phyloP scores from a whole-genome alignment of 2,888 invertebrate species.

The Melinopterus prodromus region DNA sequence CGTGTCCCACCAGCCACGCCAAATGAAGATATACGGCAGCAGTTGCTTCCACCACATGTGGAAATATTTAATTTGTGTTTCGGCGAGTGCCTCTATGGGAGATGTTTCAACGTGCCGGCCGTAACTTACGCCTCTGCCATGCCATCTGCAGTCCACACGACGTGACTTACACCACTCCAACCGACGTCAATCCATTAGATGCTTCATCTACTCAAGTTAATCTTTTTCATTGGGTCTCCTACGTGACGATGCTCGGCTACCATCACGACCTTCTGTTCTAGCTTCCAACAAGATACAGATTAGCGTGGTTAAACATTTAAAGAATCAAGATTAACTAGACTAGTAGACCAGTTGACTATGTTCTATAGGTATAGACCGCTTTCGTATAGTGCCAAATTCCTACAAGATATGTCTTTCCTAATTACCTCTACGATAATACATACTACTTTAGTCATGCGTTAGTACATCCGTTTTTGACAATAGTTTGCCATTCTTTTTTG shows the following conservation, averaged over 20 bases:
- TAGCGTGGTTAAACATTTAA: too few species aligned
- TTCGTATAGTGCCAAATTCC: too few species aligned
- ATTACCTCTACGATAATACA: too few species aligned
- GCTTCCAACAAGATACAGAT: too few species aligned
- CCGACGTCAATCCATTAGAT: background rate
- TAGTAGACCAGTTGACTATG: too few species aligned
- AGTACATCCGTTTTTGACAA: too few species aligned
- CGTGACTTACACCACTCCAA: background rate
- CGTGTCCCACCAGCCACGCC: constrained; percentile 49
- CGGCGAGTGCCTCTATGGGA: constrained; percentile 37
- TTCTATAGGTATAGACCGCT: too few species aligned
- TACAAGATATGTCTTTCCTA: too few species aligned
- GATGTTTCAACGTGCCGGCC: background rate
- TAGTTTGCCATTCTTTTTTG: too few species aligned
- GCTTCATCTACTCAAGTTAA: background rate
- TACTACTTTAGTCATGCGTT: too few species aligned
- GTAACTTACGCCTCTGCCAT: background rate
- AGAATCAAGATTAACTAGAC: too few species aligned
- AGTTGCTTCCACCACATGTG: constrained; percentile 57
- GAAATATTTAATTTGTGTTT: constrained; percentile 57
- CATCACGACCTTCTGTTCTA: constrained; percentile 6
- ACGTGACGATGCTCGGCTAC: background rate
- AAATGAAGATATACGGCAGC: constrained; percentile 57
- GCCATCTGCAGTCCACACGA: background rate
- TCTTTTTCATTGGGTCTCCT: background rate